Percentiles rank a stretch among this genome's conserved stretches.
Conservation (phyloP, 2,888 invertebrate species). For the Coremacera marginata region DNA sequence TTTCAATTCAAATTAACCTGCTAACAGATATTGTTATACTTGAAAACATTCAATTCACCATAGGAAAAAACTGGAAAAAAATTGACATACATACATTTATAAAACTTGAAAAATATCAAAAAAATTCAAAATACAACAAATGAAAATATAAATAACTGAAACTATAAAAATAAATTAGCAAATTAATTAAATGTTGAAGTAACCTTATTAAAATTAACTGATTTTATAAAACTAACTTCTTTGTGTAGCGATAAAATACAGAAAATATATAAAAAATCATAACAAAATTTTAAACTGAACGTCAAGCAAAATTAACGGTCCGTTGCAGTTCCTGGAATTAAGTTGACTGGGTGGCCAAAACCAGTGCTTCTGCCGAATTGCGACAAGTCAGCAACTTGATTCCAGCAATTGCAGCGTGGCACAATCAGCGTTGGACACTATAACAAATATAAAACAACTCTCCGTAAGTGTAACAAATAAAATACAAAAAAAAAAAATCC, state of each 20-base stretch:
- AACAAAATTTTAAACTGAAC: background rate
- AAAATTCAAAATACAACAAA: too few species aligned
- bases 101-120: too few species aligned
- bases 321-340: conserved; percentile 70
- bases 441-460: background rate
- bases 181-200: background rate
- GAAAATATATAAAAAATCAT: conserved; percentile 3
- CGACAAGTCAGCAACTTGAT: conserved; percentile 69
- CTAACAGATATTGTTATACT: too few species aligned
- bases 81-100: too few species aligned
- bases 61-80: too few species aligned
- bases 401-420: conserved; percentile 68
- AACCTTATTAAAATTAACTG: background rate
- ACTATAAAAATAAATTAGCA: background rate
- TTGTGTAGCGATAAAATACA: background rate
- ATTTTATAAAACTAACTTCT: conserved; percentile 18
- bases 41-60: too few species aligned
- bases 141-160: background rate
- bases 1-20: too few species aligned
- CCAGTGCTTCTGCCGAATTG: conserved; percentile 62
- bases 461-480: too few species aligned
- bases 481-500: too few species aligned
- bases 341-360: conserved; percentile 70
- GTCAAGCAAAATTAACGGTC: conserved; percentile 45
- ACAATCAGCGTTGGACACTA: conserved; percentile 47